Conservation (phyloP, 2,888 invertebrate species). For the Sesia apiformis region DNA sequence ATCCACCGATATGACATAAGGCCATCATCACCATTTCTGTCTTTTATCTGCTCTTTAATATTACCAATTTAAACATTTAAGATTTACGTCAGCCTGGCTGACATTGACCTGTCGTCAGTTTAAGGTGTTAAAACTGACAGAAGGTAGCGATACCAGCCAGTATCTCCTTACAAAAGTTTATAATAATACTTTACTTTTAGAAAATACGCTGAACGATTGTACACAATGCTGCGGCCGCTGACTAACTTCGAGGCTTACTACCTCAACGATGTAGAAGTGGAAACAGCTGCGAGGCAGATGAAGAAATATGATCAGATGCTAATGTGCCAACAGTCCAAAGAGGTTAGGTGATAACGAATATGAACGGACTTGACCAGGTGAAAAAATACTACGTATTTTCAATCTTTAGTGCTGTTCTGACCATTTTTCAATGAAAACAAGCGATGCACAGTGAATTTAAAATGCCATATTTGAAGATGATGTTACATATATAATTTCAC, state of each 20-base stretch:
- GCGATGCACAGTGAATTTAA: not conserved
- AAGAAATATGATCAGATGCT: constrained; percentile 52
- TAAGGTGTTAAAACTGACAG: not conserved
- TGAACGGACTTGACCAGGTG: not conserved
- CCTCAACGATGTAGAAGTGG: constrained; percentile 54
- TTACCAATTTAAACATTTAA: too few species aligned
- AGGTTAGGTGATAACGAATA: constrained; percentile 25
- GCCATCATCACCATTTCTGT: too few species aligned
- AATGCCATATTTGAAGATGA: too few species aligned
- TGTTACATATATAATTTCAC: too few species aligned
- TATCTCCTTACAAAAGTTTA: not conserved
- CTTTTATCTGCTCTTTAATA: too few species aligned
- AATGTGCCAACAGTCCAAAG: constrained; percentile 18
- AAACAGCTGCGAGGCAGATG: constrained; percentile 52
- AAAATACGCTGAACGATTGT: constrained; percentile 73
- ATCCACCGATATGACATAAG: too few species aligned
- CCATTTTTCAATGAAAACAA: not conserved
- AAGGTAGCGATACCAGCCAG: not conserved
- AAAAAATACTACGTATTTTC: not conserved
- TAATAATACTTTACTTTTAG: constrained; percentile 21
- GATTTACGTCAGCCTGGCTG: too few species aligned
- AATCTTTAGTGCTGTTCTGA: not conserved
- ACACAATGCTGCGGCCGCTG: constrained; percentile 66
- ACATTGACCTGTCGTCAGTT: too few species aligned
- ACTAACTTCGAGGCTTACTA: constrained; percentile 70